Evolutionary conservation across 35 echinoderm and acorn worm genomes (phyloP).

Genomic region (Heliocidaris tuberculata): DNA sequence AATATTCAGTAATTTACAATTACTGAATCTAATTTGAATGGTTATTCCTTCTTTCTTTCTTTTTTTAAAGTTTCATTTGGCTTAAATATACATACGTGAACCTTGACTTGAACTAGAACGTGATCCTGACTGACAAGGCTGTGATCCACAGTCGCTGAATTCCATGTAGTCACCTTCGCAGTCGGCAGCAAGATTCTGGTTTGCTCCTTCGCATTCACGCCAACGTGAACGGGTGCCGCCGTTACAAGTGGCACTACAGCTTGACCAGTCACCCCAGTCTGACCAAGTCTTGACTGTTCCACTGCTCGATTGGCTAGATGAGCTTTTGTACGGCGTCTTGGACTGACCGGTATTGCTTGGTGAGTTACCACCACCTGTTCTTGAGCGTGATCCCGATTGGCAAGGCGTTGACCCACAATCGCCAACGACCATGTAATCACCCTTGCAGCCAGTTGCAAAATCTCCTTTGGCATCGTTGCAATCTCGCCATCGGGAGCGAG

Average conservation of each 20-base stretch:
- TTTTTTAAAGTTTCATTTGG: too few relatives aligned
- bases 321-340: neutral
- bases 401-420: neutral
- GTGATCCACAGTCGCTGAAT: neutral
- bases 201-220: neutral
- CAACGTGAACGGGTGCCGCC: neutral
- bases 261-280: slow-evolving; percentile 10
- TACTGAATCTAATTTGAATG: too few relatives aligned
- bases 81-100: neutral
- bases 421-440: neutral
- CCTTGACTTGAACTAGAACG: neutral
- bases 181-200: neutral
- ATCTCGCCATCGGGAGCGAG: neutral
- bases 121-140: neutral
- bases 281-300: neutral
- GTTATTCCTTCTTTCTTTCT: too few relatives aligned
- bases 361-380: neutral
- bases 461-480: neutral
- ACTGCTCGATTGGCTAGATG: neutral
- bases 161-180: slow-evolving; percentile 20
- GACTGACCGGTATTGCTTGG: neutral
- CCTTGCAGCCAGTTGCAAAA: neutral
- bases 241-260: neutral
- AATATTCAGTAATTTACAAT: too few relatives aligned
- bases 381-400: neutral